phyloP scores from a whole-genome alignment of 2,113 vertebrate genomes.

The Sinocyclocheilus rhinocerous region DNA sequence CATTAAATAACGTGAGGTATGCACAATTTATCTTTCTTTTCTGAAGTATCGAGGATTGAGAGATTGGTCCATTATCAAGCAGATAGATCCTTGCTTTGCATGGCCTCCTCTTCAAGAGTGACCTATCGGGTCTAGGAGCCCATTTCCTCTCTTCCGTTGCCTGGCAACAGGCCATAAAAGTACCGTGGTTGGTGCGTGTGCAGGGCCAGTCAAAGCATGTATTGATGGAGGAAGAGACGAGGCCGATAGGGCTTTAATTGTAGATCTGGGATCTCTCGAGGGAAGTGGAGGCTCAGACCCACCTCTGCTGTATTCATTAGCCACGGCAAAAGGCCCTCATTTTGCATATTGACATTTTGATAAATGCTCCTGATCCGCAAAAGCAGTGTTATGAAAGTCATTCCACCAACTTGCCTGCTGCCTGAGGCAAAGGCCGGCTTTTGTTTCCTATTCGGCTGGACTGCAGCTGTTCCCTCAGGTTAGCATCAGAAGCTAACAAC shows the following conservation, averaged over 20 bases:
- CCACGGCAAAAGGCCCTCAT: conserved; percentile 12
- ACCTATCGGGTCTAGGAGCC: conserved; percentile 47
- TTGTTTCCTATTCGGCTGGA: background rate
- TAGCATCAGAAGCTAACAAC: conserved; percentile 21
- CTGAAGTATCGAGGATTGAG: conserved; percentile 25
- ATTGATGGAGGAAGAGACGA: conserved; percentile 32
- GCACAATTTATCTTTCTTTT: conserved; percentile 25
- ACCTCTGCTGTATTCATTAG: conserved; percentile 46
- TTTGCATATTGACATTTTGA: conserved; percentile 48
- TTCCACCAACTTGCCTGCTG: background rate
- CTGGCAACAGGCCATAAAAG: conserved; percentile 58
- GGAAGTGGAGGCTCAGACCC: background rate
- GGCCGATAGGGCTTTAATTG: conserved; percentile 24
- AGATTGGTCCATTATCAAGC: conserved; percentile 57
- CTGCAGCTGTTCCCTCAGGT: background rate
- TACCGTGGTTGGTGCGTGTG: conserved; percentile 24
- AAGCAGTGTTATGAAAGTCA: conserved; percentile 15
- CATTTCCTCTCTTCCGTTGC: conserved; percentile 56
- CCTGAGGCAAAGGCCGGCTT: conserved; percentile 14
- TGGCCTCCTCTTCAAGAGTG: conserved; percentile 58
- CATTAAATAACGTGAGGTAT: background rate
- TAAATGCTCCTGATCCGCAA: conserved; percentile 30
- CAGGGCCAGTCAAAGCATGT: conserved; percentile 39
- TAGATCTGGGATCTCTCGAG: conserved; percentile 31
- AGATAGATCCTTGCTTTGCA: conserved; percentile 54